phyloP scores from a whole-genome alignment of 1,140 invertebrate genomes.

The Leptinotarsa lineolata region DNA sequence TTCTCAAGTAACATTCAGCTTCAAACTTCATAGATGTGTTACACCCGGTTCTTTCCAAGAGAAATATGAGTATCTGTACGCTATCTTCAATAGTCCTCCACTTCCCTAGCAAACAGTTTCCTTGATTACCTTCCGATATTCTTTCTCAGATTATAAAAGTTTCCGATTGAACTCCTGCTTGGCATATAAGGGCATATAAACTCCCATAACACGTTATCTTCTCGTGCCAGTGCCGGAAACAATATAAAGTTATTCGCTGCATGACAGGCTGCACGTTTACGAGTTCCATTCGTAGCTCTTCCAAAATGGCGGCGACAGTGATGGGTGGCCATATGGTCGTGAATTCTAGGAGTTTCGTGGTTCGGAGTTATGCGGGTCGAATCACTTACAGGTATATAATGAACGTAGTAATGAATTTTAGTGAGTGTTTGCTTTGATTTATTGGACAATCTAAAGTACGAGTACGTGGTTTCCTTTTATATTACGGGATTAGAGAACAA shows the following conservation, averaged over 20 bases:
- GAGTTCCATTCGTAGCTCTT: background rate
- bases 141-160: background rate
- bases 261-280: background rate
- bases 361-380: no score
- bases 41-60: background rate
- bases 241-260: conserved; percentile 1
- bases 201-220: conserved; percentile 2
- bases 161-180: background rate
- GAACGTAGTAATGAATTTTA: no score
- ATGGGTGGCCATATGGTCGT: background rate
- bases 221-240: background rate
- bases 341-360: background rate
- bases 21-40: no score
- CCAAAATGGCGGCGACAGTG: conserved; percentile 1
- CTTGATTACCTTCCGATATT: conserved; percentile 3
- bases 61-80: background rate
- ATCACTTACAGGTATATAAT: no score
- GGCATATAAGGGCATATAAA: background rate
- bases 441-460: no score
- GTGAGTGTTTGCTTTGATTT: no score
- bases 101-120: background rate
- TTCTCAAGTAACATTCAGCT: no score
- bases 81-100: background rate
- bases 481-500: no score
- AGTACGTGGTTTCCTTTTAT: no score